Evolutionary conservation across 2,113 vertebrate species (phyloP).

Genomic region (Clarias batrachus): DNA sequence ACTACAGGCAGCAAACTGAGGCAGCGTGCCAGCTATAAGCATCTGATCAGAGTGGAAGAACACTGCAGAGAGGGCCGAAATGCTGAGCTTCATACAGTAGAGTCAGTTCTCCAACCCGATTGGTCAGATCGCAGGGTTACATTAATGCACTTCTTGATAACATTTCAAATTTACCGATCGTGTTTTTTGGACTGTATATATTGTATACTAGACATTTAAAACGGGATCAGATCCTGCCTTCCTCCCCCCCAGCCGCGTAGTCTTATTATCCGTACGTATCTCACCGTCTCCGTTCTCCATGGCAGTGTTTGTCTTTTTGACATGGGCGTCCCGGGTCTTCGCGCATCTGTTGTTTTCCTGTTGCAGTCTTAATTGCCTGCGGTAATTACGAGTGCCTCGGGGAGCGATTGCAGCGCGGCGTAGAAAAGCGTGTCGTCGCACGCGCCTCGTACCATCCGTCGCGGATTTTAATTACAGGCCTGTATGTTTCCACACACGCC

Average conservation of each 20-base stretch:
- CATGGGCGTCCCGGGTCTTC: background rate
- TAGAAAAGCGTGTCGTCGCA: constrained; percentile 55
- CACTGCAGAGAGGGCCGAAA: background rate
- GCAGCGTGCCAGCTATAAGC: constrained; percentile 7
- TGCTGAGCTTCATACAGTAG: background rate
- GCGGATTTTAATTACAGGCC: constrained; percentile 60
- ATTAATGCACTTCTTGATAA: background rate
- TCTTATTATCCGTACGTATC: background rate
- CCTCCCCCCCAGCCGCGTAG: background rate
- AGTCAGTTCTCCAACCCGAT: background rate
- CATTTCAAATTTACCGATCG: no score
- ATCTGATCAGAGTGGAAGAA: background rate
- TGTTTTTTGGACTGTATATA: background rate
- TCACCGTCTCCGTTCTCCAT: background rate
- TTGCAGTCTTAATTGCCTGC: constrained; percentile 56
- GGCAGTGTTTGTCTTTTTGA: constrained; percentile 3
- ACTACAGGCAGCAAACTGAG: constrained; percentile 14
- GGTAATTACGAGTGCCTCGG: constrained; percentile 56
- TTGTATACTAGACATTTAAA: background rate
- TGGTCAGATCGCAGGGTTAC: background rate
- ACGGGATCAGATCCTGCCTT: background rate
- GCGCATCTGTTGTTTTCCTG: constrained; percentile 39
- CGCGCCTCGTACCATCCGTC: constrained; percentile 59
- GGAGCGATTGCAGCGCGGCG: constrained; percentile 50
- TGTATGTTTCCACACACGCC: constrained; percentile 40